Conservation (phyloP, 35 echinoderm and acorn worm species). For the Chiridota heheva region DNA sequence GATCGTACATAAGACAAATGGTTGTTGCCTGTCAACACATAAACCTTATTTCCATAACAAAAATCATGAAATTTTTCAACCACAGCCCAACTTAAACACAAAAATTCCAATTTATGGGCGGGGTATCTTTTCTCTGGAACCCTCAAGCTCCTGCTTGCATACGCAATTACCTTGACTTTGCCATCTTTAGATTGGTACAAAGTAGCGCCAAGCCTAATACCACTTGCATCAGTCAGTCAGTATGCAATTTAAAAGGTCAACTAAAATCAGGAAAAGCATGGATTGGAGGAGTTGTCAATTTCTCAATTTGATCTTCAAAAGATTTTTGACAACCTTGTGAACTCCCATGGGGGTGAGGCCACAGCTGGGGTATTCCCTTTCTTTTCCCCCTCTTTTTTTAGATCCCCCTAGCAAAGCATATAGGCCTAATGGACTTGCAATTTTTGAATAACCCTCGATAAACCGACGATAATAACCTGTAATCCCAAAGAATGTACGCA, state of each 20-base stretch:
- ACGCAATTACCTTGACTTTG: slow-evolving; percentile 1
- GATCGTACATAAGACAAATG: slow-evolving; percentile 49
- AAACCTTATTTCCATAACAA: slow-evolving; percentile 47
- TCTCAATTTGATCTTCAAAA: slow-evolving; percentile 40
- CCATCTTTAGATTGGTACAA: slow-evolving; percentile 48
- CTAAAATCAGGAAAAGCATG: slow-evolving; percentile 39
- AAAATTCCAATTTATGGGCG: slow-evolving; percentile 52
- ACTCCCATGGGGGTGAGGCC: background rate
- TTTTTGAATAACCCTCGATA: background rate
- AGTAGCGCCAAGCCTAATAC: slow-evolving; percentile 38
- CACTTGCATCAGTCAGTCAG: slow-evolving; percentile 63
- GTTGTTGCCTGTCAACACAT: slow-evolving; percentile 43
- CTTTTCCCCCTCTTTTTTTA: background rate
- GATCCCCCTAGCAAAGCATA: slow-evolving; percentile 12
- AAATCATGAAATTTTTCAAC: slow-evolving; percentile 56
- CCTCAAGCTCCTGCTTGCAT: slow-evolving; percentile 7
- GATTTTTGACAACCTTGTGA: background rate
- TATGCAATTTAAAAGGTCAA: slow-evolving; percentile 50
- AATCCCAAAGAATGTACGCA: background rate
- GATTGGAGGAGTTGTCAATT: slow-evolving; percentile 39
- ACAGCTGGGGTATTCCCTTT: background rate
- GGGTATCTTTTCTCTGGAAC: background rate
- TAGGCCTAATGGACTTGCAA: slow-evolving; percentile 33
- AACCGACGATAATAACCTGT: background rate
- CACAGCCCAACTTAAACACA: slow-evolving; percentile 47